Percentiles rank a stretch among this genome's conserved stretches.
Conservation (phyloP, 2,113 vertebrate genomes). For the Dicaeum eximium region DNA sequence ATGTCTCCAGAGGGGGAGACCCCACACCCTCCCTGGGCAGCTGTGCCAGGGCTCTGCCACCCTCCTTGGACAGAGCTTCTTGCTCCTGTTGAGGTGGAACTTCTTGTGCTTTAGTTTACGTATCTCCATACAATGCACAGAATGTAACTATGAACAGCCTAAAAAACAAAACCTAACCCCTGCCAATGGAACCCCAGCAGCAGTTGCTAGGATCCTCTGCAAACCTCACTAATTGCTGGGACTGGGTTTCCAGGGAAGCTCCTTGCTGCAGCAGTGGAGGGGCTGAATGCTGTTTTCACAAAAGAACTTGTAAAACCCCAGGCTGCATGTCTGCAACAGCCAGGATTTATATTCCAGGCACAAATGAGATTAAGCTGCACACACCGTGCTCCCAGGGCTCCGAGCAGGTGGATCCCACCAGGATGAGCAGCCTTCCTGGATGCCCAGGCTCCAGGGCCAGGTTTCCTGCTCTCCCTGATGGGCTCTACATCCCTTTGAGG, state of each 20-base stretch:
- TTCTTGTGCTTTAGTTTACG: neutral
- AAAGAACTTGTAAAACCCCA: neutral
- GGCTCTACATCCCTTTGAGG: neutral
- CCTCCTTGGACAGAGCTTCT: neutral
- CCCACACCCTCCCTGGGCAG: neutral
- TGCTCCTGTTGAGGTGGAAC: neutral
- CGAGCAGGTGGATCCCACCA: neutral
- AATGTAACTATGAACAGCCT: neutral
- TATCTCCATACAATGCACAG: neutral
- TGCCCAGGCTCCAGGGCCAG: accelerated
- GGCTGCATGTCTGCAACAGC: neutral
- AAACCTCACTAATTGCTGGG: neutral
- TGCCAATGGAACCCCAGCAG: neutral
- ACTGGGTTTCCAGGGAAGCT: neutral
- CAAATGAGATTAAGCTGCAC: neutral
- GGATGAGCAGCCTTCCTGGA: neutral
- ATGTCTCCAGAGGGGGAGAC: neutral
- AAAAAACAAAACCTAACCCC: neutral
- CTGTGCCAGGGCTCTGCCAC: neutral
- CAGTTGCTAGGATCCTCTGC: slow-evolving; percentile 12
- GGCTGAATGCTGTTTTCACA: neutral
- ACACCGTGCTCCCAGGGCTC: neutral
- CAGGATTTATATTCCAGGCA: neutral
- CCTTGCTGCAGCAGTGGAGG: neutral
- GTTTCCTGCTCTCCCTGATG: neutral